A percentile compares a stretch with the other conserved stretches of the same genome.
These are phyloP conservation scores for Grapholita molesta DNA, from an alignment of 1,140 invertebrate species.

Conservation along the genomic window DNA sequence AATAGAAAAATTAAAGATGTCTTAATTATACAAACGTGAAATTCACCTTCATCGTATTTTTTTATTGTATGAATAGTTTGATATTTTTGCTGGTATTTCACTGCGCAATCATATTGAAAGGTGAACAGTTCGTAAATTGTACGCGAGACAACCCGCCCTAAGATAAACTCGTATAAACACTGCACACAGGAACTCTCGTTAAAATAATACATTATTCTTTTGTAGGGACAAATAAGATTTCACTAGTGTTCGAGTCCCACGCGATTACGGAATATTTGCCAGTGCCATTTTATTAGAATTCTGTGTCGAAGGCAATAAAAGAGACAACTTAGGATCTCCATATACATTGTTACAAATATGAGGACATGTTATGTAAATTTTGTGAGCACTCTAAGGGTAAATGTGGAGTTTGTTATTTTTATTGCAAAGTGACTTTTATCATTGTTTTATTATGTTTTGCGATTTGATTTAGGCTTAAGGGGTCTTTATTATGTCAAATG, in stretches of 20 bases:
- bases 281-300: slow-evolving; percentile 3
- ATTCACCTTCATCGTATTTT: too few relatives aligned
- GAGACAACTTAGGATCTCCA: slow-evolving; percentile 5
- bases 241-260: background rate
- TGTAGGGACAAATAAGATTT: slow-evolving; percentile 10
- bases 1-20: too few relatives aligned
- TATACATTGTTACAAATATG: slow-evolving; percentile 13
- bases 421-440: background rate
- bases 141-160: too few relatives aligned
- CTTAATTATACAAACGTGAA: too few relatives aligned
- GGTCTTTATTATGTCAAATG: background rate
- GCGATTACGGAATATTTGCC: background rate
- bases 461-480: background rate
- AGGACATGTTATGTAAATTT: slow-evolving; percentile 12
- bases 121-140: too few relatives aligned
- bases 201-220: background rate
- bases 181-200: background rate
- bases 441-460: background rate
- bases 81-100: too few relatives aligned
- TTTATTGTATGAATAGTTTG: too few relatives aligned
- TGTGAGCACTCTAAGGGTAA: background rate
- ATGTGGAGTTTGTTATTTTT: slow-evolving; percentile 6
- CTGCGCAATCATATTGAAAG: too few relatives aligned
- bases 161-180: slow-evolving; percentile 51
- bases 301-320: slow-evolving; percentile 5